Percentiles rank a stretch among this genome's conserved stretches.
These are phyloP conservation scores for Cepaea hortensis DNA, from an alignment of 2,888 invertebrate genomes.

Conservation along the genomic window DNA sequence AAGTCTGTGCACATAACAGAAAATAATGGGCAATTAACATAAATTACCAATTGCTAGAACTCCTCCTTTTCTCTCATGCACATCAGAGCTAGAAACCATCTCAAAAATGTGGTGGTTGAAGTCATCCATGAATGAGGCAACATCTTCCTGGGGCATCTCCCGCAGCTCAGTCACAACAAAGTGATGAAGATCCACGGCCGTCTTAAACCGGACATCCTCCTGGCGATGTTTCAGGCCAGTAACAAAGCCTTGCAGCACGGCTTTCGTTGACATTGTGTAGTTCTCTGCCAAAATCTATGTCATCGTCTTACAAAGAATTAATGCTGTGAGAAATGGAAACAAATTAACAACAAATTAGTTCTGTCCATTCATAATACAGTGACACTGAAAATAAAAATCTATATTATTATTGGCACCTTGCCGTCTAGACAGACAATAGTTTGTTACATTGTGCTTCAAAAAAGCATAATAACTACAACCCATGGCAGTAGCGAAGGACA, in stretches of 20 bases:
- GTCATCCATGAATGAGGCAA: conserved; percentile 92
- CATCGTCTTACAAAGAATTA: too few relatives aligned
- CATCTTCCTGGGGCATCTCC: conserved; percentile 86
- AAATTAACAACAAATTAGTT: neutral
- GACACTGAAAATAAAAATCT: neutral
- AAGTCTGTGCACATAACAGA: too few relatives aligned
- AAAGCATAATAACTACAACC: too few relatives aligned
- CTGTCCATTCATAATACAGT: neutral
- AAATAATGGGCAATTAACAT: too few relatives aligned
- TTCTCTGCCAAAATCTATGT: neutral
- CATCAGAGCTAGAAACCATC: conserved; percentile 94
- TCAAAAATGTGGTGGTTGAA: conserved; percentile 96
- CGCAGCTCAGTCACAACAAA: conserved; percentile 85
- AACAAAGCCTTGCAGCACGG: conserved; percentile 76
- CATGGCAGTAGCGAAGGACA: too few relatives aligned
- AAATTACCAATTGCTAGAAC: conserved; percentile 87
- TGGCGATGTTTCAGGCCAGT: conserved; percentile 91
- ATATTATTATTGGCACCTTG: neutral
- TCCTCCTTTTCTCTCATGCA: conserved; percentile 95
- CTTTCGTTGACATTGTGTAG: conserved; percentile 40
- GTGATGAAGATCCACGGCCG: conserved; percentile 91
- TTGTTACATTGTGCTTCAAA: too few relatives aligned
- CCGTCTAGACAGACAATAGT: too few relatives aligned
- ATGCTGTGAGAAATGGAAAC: neutral
- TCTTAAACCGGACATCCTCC: conserved; percentile 89